Base-by-base conservation (phyloP, 2,888 invertebrate species). In the Drosophila tanythrix region DNA sequence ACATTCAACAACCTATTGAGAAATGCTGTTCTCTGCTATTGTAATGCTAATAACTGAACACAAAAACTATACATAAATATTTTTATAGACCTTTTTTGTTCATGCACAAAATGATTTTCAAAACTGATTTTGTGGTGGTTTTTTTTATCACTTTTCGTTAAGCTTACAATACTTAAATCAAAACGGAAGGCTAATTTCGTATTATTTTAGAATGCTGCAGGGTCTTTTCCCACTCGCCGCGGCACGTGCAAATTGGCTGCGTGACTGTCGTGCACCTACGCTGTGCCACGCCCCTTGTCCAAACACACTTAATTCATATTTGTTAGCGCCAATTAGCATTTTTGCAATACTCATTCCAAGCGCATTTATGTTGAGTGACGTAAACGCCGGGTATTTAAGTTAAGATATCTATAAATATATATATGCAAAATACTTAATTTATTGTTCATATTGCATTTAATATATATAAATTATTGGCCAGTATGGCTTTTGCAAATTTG, bases 1-100 rank as follows among this genome's bases (percentile, higher is more conserved):
- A 18, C 15, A 31, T 0, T 13, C 31, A 7, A 53, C 52, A 21
- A 21, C 0, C 1, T 31, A 18, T 13, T 25, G 8, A 15, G 38
- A 55, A 55, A 27, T 27, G 25, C 13, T 27, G 15, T 55, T 63
- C 25, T 35, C n/a, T 5, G 15, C 43, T 35, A 29, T 21, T 33
- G 29, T 35, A 29, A 18, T 21, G 33, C 65, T 5, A 43, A 65
- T 40, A 68, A 70, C 56, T 53, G 60, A 73, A 70, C 56, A 68
- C 63, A 61, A 77, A 51, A 13, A 25, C 18, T 59, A 65, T 51
- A 62, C 48, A 89, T 68, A 58, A 77, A 88, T 70, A 29, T 56
- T 57, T 15, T 70, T 67, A 58, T 56, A 86, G 85, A 85, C 83
- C 89, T 86, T 90, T 90, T 86, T 77, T 74, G 83, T 88, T 85